A percentile compares a stretch with the other conserved stretches of the same genome.
Evolutionary conservation across 2,113 vertebrate species (phyloP).

Genomic region (Microcebus jonahi): DNA sequence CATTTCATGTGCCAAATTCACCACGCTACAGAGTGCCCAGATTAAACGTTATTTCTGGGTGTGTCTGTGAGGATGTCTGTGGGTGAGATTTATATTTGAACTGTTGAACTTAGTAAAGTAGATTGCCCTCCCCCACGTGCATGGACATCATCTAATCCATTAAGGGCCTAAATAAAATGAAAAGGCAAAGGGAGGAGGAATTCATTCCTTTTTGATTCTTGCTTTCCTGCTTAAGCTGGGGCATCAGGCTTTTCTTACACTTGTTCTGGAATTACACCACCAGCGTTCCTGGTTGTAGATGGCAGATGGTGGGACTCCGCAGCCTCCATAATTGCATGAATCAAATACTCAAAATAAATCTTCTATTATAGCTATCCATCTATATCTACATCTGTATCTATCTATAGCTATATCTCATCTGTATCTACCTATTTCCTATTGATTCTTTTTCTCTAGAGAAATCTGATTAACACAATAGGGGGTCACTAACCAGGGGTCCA

Average conservation of each 20-base stretch:
- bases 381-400: neutral
- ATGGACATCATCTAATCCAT: neutral
- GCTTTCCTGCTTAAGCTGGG: neutral
- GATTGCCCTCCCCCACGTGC: neutral
- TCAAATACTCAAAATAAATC: neutral
- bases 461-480: neutral
- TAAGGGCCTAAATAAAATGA: neutral
- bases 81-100: neutral
- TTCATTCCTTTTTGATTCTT: neutral
- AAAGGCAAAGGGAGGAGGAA: neutral
- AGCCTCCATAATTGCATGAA: neutral
- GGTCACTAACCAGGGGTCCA: neutral
- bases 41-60: neutral
- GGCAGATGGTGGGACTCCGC: neutral
- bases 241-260: neutral
- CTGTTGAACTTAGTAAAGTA: neutral
- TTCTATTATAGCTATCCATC: too few species aligned
- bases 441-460: neutral
- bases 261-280: neutral
- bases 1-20: neutral
- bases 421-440: neutral
- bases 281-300: neutral
- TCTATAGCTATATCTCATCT: neutral
- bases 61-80: neutral
- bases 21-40: neutral